phyloP scores from a whole-genome alignment of 1,140 invertebrate genomes.

The Tetramorium simillimum region DNA sequence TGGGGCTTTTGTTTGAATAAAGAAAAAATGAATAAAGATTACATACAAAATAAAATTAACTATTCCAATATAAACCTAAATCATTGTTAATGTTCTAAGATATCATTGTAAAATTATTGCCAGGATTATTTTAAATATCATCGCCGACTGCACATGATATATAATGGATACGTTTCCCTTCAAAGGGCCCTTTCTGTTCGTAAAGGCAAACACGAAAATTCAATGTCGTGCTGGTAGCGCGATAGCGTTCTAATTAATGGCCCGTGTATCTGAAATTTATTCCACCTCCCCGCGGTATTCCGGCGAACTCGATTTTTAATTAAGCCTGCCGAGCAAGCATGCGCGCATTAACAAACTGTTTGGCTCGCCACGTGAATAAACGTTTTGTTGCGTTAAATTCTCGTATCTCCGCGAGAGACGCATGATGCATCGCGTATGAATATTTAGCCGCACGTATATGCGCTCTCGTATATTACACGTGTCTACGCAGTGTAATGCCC shows the following conservation, averaged over 20 bases:
- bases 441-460: slow-evolving; percentile 65
- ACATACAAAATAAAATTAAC: background rate
- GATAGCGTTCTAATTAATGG: slow-evolving; percentile 65
- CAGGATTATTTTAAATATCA: background rate
- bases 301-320: slow-evolving; percentile 69
- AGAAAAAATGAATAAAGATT: background rate
- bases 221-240: slow-evolving; percentile 10
- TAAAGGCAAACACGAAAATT: slow-evolving; percentile 2
- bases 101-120: background rate
- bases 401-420: background rate
- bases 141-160: background rate
- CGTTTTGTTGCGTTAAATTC: slow-evolving; percentile 11
- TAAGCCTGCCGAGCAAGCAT: slow-evolving; percentile 33
- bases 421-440: slow-evolving; percentile 70
- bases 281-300: slow-evolving; percentile 57
- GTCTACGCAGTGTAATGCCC: background rate
- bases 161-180: background rate
- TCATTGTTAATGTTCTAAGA: background rate
- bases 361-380: slow-evolving; percentile 9
- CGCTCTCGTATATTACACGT: slow-evolving; percentile 54
- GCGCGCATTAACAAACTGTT: slow-evolving; percentile 49
- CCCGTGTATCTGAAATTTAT: slow-evolving; percentile 64
- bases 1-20: background rate
- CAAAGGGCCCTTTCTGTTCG: slow-evolving; percentile 7
- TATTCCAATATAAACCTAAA: no score